phyloP scores from a whole-genome alignment of 2,797 vertebrate species.

The Chrosomus eos region DNA sequence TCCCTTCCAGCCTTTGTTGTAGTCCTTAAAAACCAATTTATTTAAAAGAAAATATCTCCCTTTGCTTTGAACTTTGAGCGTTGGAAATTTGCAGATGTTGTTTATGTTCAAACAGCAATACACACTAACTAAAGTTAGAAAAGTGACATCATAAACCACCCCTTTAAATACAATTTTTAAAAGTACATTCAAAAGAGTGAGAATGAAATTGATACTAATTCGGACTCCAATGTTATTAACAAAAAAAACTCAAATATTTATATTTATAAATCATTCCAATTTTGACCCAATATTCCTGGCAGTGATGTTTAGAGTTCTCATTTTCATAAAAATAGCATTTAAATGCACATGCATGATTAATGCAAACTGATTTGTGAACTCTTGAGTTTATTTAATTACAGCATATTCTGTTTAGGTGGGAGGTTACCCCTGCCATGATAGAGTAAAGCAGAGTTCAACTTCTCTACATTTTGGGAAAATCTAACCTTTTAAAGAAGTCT shows the following conservation, averaged over 20 bases:
- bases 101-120: too few relatives aligned
- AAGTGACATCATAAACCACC: too few relatives aligned
- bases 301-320: constrained; percentile 1
- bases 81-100: too few relatives aligned
- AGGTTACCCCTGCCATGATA: background rate
- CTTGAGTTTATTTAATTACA: constrained; percentile 11
- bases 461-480: constrained; percentile 26
- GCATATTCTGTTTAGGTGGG: constrained; percentile 2
- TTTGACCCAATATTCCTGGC: background rate
- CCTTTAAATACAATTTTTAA: background rate
- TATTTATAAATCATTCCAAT: background rate
- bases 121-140: too few relatives aligned
- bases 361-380: background rate
- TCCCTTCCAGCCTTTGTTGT: too few relatives aligned
- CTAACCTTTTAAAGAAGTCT: constrained; percentile 21
- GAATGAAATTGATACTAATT: background rate
- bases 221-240: background rate
- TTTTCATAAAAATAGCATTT: background rate
- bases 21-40: too few relatives aligned
- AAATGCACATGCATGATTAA: background rate
- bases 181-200: background rate
- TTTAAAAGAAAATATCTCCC: too few relatives aligned
- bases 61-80: too few relatives aligned
- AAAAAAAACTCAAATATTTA: background rate
- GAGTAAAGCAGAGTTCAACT: background rate